Evolutionary conservation across 2,797 vertebrate species (phyloP), one percentile per base, ranked within the genome.

Genomic region (Rhabdophis nuchalis): DNA sequence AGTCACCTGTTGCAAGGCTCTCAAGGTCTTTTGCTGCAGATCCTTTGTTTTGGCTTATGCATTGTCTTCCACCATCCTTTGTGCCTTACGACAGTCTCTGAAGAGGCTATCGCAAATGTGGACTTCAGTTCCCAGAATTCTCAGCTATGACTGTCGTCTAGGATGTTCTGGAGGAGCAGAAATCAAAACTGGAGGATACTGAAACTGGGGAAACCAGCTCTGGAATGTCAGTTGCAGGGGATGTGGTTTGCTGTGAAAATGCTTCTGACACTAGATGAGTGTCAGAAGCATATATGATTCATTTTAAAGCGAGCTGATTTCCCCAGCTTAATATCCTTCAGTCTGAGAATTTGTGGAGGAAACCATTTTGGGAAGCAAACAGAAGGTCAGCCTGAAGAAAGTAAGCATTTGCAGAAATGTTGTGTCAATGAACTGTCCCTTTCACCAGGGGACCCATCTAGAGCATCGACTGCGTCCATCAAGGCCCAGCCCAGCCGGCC

Each of bases 401-500:
- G 25, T 72, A 72, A 18, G 2, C 10, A 18, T 32, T 27, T 29
- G 50, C 4, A 41, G 88, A 56, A 68, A 23, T 29, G 2, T 29
- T 12, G 6, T 54, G 0, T 2, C 41, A 32, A 56, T 53, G 20
- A 41, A 53, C 36, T 5, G 77, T 1, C 57, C 93, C 50, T 82
- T 94, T 53, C 2, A 64, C 0, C 93, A 95, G 93, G 57, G 13
- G 3, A 14, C 5, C 5, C 91, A 85, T 94, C 89, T 4, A 89
- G 36, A 0, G 1, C 68, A 14, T 93, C 90, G 8, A 89, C 32
- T 64, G 2, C 1, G 7, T n/a, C 90, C n/a, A 0, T 7, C 41
- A 95, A 50, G 85, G 82, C 93, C 10, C 93, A 90, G 27, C 52
- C 92, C 1, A 97, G 95, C 90, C 85, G 85, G 12, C 89, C 93